Conservation (phyloP, 2,113 vertebrate genomes). For the Paramormyrops kingsleyae region DNA sequence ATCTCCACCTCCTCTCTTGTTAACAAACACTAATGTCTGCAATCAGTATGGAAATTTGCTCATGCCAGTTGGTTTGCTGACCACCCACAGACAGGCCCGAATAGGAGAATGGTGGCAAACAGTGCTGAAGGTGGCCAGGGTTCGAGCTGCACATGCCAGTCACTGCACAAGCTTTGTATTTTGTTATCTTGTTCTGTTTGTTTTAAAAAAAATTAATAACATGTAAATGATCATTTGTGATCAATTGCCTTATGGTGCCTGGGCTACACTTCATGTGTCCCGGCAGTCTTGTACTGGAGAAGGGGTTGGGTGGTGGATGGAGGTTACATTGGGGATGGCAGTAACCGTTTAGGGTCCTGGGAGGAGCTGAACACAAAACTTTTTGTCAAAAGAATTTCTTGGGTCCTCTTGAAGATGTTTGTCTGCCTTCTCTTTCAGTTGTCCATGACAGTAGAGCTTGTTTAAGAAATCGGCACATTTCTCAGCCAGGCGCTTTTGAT, state of each 20-base stretch:
- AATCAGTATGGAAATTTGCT: slow-evolving; percentile 15
- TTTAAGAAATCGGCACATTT: not conserved
- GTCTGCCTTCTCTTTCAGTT: not conserved
- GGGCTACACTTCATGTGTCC: not conserved
- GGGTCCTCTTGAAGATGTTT: not conserved
- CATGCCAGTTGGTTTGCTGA: not conserved
- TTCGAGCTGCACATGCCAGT: not conserved
- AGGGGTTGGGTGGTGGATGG: not conserved
- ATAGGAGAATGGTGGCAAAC: not conserved
- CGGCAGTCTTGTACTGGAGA: not conserved
- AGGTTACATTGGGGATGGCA: not conserved
- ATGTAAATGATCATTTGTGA: not conserved
- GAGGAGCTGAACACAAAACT: not conserved
- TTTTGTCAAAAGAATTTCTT: not conserved
- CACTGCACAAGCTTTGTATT: not conserved
- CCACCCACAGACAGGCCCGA: slow-evolving; percentile 5
- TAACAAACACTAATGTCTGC: slow-evolving; percentile 17
- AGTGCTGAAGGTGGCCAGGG: not conserved
- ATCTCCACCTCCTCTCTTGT: slow-evolving; percentile 13
- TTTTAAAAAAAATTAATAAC: not conserved
- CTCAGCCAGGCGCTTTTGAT: not conserved
- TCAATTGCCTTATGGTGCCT: not conserved
- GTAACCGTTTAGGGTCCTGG: not conserved
- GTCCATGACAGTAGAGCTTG: not conserved
- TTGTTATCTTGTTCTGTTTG: not conserved